Base-by-base conservation (phyloP, 2,888 invertebrate species). In the Eupithecia insigniata region DNA sequence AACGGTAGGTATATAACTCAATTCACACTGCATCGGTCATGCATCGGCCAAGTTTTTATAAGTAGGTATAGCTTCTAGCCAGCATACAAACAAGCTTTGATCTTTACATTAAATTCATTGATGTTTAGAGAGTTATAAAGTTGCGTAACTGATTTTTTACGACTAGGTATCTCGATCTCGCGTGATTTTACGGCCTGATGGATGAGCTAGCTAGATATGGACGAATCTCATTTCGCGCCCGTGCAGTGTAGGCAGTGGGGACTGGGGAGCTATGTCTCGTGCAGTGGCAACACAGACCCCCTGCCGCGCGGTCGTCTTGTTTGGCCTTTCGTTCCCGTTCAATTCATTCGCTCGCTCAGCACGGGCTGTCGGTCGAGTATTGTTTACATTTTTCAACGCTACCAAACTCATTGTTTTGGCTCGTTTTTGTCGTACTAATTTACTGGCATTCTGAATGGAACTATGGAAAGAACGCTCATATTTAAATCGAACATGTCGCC, bases 381-480 rank as follows among this genome's bases (percentile, higher is more conserved):
- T 94, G 93, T 93, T 93, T 93, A 93, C 92, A 89, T 90, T 89
- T 90, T 90, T 89, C 90, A 88, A 90, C 89, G 89, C 85, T 85
- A 80, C 76, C 77, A 80, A 74, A 84, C 81, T 82, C 76, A 81
- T 84, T 81, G 82, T 81, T 81, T 79, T 82, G 79, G 80, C 82
- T 80, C 79, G 76, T 82, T 79, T 81, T 76, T 79, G 72, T 76
- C 76, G 79, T 83, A n/a, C n/a, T n/a, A 80, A 80, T 82, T 82
- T 83, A 84, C 81, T 84, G 79, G 75, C 79, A 80, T 82, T 81
- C 83, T 92, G 90, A 92, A 92, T 94, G 92, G 89, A 90, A 91
- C 83, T 77, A 94, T 94, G 94, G 94, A 94, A 85, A 93, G 87
- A 88, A 94, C 94, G 74, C 87, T 93, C 78, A 90, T 93, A 79